Evolutionary conservation across 2,888 invertebrate genomes (phyloP).

Genomic region (Petrolisthes cinctipes): DNA sequence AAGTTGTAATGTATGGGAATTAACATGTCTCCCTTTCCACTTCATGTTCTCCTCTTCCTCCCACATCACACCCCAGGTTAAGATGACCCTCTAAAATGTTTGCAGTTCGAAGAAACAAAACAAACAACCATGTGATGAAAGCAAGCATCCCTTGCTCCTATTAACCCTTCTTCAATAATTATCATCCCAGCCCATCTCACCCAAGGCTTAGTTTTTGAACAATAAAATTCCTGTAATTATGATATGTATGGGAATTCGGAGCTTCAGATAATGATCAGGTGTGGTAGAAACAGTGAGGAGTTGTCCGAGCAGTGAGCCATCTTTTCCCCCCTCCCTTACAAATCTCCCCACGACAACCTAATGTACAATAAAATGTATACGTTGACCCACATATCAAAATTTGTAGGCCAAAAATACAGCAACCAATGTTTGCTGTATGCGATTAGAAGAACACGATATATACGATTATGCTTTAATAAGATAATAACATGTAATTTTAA

Average conservation of each 20-base stretch:
- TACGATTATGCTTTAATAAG: slow-evolving; percentile 16
- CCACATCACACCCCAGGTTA: slow-evolving; percentile 26
- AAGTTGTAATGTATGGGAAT: too few relatives aligned
- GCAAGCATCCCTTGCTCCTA: too few relatives aligned
- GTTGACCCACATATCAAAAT: slow-evolving; percentile 42
- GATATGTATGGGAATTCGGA: slow-evolving; percentile 42
- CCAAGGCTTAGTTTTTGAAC: slow-evolving; percentile 1
- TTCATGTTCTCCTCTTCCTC: neutral
- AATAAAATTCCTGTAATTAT: too few relatives aligned
- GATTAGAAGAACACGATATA: slow-evolving; percentile 2
- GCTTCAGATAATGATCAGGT: slow-evolving; percentile 23
- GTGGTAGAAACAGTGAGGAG: neutral
- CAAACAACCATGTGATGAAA: too few relatives aligned
- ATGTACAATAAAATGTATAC: slow-evolving; percentile 30
- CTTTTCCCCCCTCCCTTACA: neutral
- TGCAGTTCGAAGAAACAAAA: too few relatives aligned
- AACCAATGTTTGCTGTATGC: neutral
- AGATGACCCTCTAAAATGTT: neutral
- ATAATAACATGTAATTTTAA: neutral
- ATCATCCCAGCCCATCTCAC: neutral
- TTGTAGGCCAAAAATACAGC: slow-evolving; percentile 24
- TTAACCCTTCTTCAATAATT: neutral
- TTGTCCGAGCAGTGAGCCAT: slow-evolving; percentile 26
- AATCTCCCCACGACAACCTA: neutral
- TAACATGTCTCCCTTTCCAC: too few relatives aligned